Base-by-base conservation (phyloP, 2,797 vertebrate genomes). In the Zalophus californianus region DNA sequence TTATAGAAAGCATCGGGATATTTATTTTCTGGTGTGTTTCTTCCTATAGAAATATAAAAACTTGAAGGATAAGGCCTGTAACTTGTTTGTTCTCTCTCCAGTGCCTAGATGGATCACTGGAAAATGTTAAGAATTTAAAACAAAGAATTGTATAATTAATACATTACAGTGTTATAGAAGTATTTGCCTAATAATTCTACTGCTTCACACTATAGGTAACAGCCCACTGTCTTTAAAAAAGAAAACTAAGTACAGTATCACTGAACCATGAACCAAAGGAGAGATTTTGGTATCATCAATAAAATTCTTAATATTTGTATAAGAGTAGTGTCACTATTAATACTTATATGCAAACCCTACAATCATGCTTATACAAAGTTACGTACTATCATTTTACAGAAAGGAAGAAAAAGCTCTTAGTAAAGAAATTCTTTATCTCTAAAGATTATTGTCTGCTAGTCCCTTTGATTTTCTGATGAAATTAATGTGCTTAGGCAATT, bases 401-500 rank as follows among this genome's bases (percentile, higher is more conserved):
- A 91, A 83, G 23, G 21, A 11, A 10, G 52, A 27, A 92, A 92
- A 90, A 79, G 2, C 35, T 90, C 11, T 25, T 32, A 25, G 13
- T 48, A 78, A 73, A 73, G 14, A 66, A n/a, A 95, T 54, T 50
- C 6, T 85, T 66, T 23, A 20, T 87, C 8, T 82, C 56, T 70
- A 89, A 93, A 77, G 18, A 85, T 88, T 73, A n/a, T 90, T 88
- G 94, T 80, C 21, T 88, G n/a, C 7, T 21, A n/a, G 75, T 91
- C 21, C 2, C 7, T 70, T 96, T 95, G 44, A 80, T 93, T 94
- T 95, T 75, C 5, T 72, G 23, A 68, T 73, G 23, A 86, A 95
- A 92, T 70, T 77, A 66, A 54, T 90, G 21, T 58, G 4, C 48
- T 68, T 86, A 82, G 11, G 9, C 23, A 90, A 18, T 23, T 88